phyloP scores from a whole-genome alignment of 1,140 invertebrate genomes.

The Mylabris phalerata region DNA sequence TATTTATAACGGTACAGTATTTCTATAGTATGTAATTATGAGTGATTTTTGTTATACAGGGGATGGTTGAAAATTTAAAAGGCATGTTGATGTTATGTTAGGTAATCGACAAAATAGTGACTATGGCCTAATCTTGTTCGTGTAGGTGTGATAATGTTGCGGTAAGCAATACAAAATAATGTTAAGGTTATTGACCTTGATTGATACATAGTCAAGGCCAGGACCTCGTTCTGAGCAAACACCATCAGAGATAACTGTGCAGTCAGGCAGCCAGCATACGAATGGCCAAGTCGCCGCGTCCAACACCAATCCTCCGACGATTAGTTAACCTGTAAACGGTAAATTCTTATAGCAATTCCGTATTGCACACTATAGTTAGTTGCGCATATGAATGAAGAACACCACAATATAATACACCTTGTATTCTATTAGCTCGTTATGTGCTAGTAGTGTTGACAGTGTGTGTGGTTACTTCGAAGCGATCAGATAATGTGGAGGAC shows the following conservation, averaged over 20 bases:
- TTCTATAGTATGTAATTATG: no score
- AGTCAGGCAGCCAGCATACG: constrained; percentile 14
- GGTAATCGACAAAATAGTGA: no score
- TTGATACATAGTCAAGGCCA: constrained; percentile 33
- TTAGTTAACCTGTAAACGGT: constrained; percentile 27
- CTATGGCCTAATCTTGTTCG: background rate
- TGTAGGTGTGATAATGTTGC: constrained; percentile 21
- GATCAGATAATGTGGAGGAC: constrained; percentile 28
- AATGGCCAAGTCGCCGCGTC: constrained; percentile 2
- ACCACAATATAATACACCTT: background rate
- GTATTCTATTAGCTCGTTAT: no score
- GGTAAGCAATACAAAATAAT: constrained; percentile 25
- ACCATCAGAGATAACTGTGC: constrained; percentile 28
- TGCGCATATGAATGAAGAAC: constrained; percentile 29
- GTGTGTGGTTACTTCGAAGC: constrained; percentile 19
- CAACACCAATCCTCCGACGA: background rate
- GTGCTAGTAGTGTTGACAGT: constrained; percentile 24
- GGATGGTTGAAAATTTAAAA: no score
- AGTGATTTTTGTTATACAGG: no score
- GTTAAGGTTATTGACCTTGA: constrained; percentile 32
- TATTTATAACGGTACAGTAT: constrained; percentile 2
- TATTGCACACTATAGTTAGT: constrained; percentile 28
- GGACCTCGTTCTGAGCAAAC: constrained; percentile 24
- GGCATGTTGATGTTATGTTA: no score
- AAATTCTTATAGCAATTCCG: constrained; percentile 36